Evolutionary conservation across 2,888 invertebrate genomes (phyloP).

Genomic region (Drosophila pseudotakahashii): DNA sequence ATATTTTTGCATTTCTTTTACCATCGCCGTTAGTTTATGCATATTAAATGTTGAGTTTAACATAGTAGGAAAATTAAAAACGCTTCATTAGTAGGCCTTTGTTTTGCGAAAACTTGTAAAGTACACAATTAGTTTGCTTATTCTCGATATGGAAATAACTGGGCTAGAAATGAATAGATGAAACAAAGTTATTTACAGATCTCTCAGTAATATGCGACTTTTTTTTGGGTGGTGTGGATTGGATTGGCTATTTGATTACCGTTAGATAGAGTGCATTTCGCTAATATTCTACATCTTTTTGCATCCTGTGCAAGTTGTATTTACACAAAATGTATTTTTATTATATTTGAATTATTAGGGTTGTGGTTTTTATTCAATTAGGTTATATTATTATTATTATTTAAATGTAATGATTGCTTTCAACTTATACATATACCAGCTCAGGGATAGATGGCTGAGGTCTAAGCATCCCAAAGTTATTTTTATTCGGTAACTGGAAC

Average conservation of each 20-base stretch:
- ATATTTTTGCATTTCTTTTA: conserved; percentile 24
- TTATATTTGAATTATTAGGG: conserved; percentile 1
- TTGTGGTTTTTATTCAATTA: conserved; percentile 17
- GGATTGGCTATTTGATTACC: conserved; percentile 20
- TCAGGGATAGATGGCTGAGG: conserved; percentile 1
- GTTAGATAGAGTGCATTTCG: conserved; percentile 29
- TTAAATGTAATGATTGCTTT: conserved; percentile 77
- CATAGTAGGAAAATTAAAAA: conserved; percentile 57
- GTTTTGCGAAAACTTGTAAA: conserved; percentile 49
- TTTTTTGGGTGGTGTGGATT: conserved; percentile 29
- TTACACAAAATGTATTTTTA: conserved; percentile 42
- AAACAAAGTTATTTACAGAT: conserved; percentile 73
- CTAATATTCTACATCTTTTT: conserved; percentile 34
- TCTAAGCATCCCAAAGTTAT: not conserved
- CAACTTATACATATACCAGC: conserved; percentile 66
- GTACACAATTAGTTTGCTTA: conserved; percentile 47
- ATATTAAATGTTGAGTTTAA: conserved; percentile 56
- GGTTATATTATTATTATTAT: conserved; percentile 48
- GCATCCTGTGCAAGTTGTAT: conserved; percentile 32
- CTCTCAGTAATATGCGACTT: conserved; percentile 35
- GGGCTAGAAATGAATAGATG: conserved; percentile 39
- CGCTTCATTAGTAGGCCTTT: conserved; percentile 30
- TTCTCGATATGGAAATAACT: conserved; percentile 37
- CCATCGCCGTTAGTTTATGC: conserved; percentile 48
- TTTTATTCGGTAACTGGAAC: conserved; percentile 15